Base-by-base conservation (phyloP, 1,140 invertebrate species). In the Trialeurodes vaporariorum region DNA sequence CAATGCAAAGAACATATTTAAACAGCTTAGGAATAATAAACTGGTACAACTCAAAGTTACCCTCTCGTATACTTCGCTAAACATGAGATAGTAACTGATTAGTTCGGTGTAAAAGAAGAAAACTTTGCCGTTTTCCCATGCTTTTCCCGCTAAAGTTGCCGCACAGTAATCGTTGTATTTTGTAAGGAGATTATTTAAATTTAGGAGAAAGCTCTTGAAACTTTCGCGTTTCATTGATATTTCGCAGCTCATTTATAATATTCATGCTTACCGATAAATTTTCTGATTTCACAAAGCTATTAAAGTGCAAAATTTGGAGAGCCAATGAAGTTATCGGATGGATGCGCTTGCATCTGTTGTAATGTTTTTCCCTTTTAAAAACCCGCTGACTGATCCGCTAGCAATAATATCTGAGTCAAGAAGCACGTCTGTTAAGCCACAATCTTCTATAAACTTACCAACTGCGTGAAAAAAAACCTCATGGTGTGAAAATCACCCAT, bases 401-500 rank as follows among this genome's bases (percentile, higher is more conserved):
- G 79, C 79, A 5, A 81, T 24, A 9, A 81, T 70, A 64, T 74
- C 72, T 63, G 72, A 74, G 23, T 82, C 71, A 27, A 78, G 74
- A 72, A 81, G 74, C 0, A 81, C 70, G 59, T 77, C 72, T 1
- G 76, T 69, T 70, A 81, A 71, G 17, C 79, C 80, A 73, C 77
- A 78, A 58, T 77, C 73, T 60, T 70, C 66, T 25, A 82, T 80
- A 59, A 79, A 70, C 73, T 80, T 79, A 24, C 79, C 81, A 24
- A 82, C 25, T 1, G 77, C 77, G 73, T 79, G 80, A 68, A 82
- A 82, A 70, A 73, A 82, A 21, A 80, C 72, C 75, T 73, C 74
- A 76, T 75, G 12, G 81, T 75, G 69, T 82, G 81, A 69, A 82
- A 82, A 1, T 76, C 61, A 40, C 79, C 81, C 13, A 81, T 68